Evolutionary conservation across 1,140 invertebrate genomes (phyloP).

Genomic region (Drosophila neocordata): DNA sequence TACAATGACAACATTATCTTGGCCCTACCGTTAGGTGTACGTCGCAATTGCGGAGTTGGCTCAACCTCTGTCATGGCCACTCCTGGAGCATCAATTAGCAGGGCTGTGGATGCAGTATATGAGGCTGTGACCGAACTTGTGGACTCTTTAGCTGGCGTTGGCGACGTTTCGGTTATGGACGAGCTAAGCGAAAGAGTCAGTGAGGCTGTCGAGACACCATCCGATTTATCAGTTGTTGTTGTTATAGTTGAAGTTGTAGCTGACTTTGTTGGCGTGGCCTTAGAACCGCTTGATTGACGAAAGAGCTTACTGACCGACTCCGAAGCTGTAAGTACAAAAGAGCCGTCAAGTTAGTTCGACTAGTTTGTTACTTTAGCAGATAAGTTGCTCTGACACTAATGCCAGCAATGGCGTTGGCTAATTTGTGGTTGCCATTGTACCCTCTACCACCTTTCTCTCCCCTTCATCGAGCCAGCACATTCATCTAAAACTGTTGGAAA

Average conservation of each 20-base stretch:
- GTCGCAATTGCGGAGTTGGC: slow-evolving; percentile 49
- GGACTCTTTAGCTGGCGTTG: slow-evolving; percentile 63
- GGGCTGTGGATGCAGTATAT: slow-evolving; percentile 69
- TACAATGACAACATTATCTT: background rate
- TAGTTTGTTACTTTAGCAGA: slow-evolving; percentile 49
- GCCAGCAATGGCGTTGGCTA: slow-evolving; percentile 62
- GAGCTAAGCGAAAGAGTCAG: slow-evolving; percentile 71
- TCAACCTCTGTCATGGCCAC: background rate
- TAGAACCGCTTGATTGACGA: slow-evolving; percentile 73
- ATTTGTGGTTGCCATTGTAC: slow-evolving; percentile 52
- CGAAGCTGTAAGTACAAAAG: slow-evolving; percentile 62
- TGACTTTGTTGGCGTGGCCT: slow-evolving; percentile 60
- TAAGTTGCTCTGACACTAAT: slow-evolving; percentile 72
- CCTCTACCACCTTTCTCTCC: background rate
- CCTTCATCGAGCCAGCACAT: slow-evolving; percentile 50
- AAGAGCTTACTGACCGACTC: slow-evolving; percentile 82
- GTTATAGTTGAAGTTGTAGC: background rate
- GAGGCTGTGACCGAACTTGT: slow-evolving; percentile 54
- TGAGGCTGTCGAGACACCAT: slow-evolving; percentile 63
- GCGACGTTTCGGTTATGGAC: slow-evolving; percentile 58
- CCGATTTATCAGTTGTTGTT: slow-evolving; percentile 54
- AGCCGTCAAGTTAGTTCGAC: slow-evolving; percentile 42
- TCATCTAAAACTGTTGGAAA: slow-evolving; percentile 43
- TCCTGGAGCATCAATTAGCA: slow-evolving; percentile 61
- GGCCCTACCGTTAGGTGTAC: slow-evolving; percentile 65